Conservation (phyloP, 2,113 vertebrate genomes). For the Siphamia tubifer region DNA sequence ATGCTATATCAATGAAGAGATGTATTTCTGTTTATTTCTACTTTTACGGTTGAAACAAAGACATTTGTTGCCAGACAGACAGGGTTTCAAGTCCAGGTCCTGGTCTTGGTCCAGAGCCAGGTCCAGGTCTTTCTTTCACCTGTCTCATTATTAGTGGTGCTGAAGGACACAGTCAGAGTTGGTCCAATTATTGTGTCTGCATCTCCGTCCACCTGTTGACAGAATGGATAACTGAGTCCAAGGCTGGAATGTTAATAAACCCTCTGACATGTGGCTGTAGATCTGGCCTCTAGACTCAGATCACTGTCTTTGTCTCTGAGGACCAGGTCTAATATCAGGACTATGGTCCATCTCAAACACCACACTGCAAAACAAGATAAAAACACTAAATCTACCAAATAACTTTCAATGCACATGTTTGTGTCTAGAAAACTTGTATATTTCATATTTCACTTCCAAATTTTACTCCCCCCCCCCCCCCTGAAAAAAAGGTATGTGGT, state of each 20-base stretch:
- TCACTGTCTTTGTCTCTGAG: constrained; percentile 57
- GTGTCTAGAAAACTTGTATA: not conserved
- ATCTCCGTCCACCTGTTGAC: constrained; percentile 84
- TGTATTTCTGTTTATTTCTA: not conserved
- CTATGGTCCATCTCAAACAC: not conserved
- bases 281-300: constrained; percentile 64
- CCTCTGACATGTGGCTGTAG: constrained; percentile 66
- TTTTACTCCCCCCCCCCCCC: too few species aligned
- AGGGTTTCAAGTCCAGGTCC: too few species aligned
- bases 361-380: not conserved
- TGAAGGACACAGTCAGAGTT: constrained; percentile 85
- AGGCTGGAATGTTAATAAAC: constrained; percentile 78
- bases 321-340: constrained; percentile 64
- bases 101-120: too few species aligned
- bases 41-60: not conserved
- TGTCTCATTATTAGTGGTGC: constrained; percentile 81
- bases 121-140: constrained; percentile 71
- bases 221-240: constrained; percentile 72
- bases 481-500: too few species aligned
- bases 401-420: too few species aligned
- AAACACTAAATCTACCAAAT: too few species aligned
- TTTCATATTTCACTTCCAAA: too few species aligned
- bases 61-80: not conserved
- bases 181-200: constrained; percentile 74
- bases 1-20: too few species aligned